Evolutionary conservation across 2,888 invertebrate species (phyloP).

Genomic region (Argyra leucocephala): DNA sequence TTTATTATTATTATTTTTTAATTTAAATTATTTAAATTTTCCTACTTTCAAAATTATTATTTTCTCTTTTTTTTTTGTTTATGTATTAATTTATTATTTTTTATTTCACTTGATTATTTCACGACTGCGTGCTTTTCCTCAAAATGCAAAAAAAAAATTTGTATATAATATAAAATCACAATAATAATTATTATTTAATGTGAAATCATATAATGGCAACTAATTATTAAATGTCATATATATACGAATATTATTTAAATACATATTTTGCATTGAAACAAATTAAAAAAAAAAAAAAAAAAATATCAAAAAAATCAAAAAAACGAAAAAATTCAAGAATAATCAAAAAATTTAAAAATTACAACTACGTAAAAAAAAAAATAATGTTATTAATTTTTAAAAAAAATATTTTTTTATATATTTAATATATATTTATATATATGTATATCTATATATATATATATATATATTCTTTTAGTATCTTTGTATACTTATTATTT

Average conservation of each 20-base stretch:
- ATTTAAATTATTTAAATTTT: neutral
- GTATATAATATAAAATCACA: neutral
- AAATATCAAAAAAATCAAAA: too few species aligned
- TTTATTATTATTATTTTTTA: neutral
- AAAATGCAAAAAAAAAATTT: neutral
- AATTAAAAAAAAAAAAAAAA: neutral
- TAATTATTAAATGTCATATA: neutral
- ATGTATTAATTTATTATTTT: neutral
- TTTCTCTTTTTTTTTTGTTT: neutral
- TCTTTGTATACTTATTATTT: too few species aligned
- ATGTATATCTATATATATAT: too few species aligned
- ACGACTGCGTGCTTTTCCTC: neutral
- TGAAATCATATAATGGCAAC: neutral
- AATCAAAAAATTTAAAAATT: too few species aligned
- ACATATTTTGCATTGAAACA: conserved; percentile 6
- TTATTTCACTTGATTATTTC: neutral
- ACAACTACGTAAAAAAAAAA: too few species aligned
- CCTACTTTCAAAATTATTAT: neutral
- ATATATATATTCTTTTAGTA: too few species aligned
- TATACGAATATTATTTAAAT: too few species aligned
- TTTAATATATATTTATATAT: too few species aligned
- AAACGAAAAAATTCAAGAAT: too few species aligned
- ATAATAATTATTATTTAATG: neutral
- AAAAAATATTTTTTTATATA: neutral
- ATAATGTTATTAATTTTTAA: neutral